Evolutionary conservation across 92 coral and sea anemone genomes (phyloP).

Genomic region (Umimayanthus kanabou): DNA sequence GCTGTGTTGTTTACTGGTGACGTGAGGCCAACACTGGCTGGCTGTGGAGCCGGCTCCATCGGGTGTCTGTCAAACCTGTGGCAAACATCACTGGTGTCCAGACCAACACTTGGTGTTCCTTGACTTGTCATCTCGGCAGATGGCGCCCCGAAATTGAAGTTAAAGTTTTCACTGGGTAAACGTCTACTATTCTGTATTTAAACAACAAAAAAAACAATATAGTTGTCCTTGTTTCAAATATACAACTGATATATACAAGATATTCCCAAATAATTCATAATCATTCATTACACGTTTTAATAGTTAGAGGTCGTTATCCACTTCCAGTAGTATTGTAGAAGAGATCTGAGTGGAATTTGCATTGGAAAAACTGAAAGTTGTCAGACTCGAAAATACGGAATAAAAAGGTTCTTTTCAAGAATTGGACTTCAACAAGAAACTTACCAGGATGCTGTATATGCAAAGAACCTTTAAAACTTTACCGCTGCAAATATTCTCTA

Average conservation of each 20-base stretch:
- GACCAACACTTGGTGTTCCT: conserved; percentile 46
- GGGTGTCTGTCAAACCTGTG: conserved; percentile 75
- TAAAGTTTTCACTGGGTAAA: neutral
- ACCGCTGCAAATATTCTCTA: neutral
- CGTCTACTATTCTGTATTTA: neutral
- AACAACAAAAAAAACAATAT: neutral
- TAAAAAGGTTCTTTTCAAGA: neutral
- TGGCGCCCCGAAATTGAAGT: conserved; percentile 13
- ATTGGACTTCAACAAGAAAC: neutral
- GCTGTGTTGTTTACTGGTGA: conserved; percentile 45
- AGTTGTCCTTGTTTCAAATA: neutral
- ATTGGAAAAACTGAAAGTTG: too few species aligned
- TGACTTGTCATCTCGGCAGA: conserved; percentile 28
- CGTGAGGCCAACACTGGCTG: conserved; percentile 41
- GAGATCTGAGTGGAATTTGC: too few species aligned
- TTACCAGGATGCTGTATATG: neutral
- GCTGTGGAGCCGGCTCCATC: conserved; percentile 63
- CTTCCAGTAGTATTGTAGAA: too few species aligned
- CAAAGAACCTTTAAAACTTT: neutral
- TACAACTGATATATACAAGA: conserved; percentile 18
- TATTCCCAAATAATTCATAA: too few species aligned
- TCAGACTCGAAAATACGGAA: too few species aligned
- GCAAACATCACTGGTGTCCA: conserved; percentile 80
- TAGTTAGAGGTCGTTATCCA: too few species aligned
- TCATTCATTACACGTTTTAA: too few species aligned